Evolutionary conservation across 2,113 vertebrate species (phyloP), one percentile per base, ranked within the genome.

Genomic region (Noctilio leporinus): DNA sequence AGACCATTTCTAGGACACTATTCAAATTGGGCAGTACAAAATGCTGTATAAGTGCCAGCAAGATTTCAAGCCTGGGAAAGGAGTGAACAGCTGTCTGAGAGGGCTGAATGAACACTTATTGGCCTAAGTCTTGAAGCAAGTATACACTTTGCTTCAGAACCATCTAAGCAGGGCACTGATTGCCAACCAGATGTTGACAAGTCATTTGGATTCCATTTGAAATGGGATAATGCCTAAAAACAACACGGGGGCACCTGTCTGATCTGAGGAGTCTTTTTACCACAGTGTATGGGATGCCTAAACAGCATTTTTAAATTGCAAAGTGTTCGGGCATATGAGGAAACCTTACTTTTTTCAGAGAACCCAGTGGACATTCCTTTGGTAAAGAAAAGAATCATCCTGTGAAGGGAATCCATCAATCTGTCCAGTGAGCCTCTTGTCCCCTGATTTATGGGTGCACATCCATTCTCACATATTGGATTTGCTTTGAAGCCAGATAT

Each of bases 141-240:
- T n/a, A 22, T 57, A 45, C 22, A 28, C 12, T 82, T 78, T 73
- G 35, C 43, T 77, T 86, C 47, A 55, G 59, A 43, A 55, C 22
- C 22, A 62, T 45, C 7, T 67, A 38, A 51, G 57, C 9, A 45
- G n/a, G n/a, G 28, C 33, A 84, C 3, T 65, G 80, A 89, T 69
- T 83, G n/a, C 81, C 78, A 89, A n/a, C 35, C n/a, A 89, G 49
- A 82, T 70, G 43, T 70, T 75, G 43, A 87, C 65, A 55, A 45
- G 28, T 78, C 64, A 59, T 90, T 93, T 87, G 86, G 24, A 86
- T 92, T 95, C 49, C 59, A 28, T 83, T 59, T 45, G 43, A 96
- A 94, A 55, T 40, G 24, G 43, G 43, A 6, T 19, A 53, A 86
- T 26, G 17, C 10, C 24, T 78, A 77, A 90, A 84, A 95, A 88